These are phyloP conservation scores for Drosophila kuntzei DNA, from an alignment of 2,888 invertebrate genomes.

Conservation along the genomic window DNA sequence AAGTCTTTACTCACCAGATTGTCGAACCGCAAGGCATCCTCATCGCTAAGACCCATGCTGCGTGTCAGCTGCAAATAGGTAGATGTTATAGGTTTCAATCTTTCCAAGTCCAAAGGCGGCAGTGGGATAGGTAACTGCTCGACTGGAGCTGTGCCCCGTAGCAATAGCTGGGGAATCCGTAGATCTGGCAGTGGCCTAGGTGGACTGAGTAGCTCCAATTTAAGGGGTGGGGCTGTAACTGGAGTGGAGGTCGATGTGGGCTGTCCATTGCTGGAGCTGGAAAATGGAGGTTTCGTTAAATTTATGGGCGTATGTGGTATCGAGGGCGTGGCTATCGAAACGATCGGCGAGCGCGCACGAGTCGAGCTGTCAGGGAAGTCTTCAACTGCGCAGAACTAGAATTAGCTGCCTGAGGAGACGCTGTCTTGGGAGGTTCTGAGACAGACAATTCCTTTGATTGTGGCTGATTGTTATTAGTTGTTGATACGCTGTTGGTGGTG, in stretches of 20 bases:
- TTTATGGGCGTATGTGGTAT: slow-evolving; percentile 79
- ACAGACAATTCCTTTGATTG: slow-evolving; percentile 39
- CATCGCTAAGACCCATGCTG: slow-evolving; percentile 89
- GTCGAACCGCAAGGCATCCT: slow-evolving; percentile 88
- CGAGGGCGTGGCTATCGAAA: slow-evolving; percentile 49
- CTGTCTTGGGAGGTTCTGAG: slow-evolving; percentile 40
- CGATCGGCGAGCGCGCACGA: slow-evolving; percentile 58
- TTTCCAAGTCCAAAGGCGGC: slow-evolving; percentile 83
- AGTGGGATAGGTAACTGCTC: slow-evolving; percentile 50
- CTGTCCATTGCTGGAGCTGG: slow-evolving; percentile 73
- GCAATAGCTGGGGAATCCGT: slow-evolving; percentile 62
- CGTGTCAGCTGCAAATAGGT: slow-evolving; percentile 94
- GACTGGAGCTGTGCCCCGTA: slow-evolving; percentile 43
- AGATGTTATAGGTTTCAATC: slow-evolving; percentile 94
- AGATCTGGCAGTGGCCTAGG: slow-evolving; percentile 65
- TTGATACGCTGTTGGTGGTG: slow-evolving; percentile 18
- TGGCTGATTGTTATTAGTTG: slow-evolving; percentile 21
- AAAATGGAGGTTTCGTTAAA: slow-evolving; percentile 80
- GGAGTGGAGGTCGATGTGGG: slow-evolving; percentile 65
- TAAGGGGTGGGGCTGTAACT: slow-evolving; percentile 52
- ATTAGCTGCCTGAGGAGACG: slow-evolving; percentile 29
- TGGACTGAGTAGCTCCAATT: slow-evolving; percentile 69
- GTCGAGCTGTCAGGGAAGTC: slow-evolving; percentile 63
- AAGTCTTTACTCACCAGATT: slow-evolving; percentile 87
- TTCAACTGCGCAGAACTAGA: slow-evolving; percentile 47